These are phyloP conservation scores for Casuarius casuarius DNA, from an alignment of 2,113 vertebrate species.

Conservation along the genomic window DNA sequence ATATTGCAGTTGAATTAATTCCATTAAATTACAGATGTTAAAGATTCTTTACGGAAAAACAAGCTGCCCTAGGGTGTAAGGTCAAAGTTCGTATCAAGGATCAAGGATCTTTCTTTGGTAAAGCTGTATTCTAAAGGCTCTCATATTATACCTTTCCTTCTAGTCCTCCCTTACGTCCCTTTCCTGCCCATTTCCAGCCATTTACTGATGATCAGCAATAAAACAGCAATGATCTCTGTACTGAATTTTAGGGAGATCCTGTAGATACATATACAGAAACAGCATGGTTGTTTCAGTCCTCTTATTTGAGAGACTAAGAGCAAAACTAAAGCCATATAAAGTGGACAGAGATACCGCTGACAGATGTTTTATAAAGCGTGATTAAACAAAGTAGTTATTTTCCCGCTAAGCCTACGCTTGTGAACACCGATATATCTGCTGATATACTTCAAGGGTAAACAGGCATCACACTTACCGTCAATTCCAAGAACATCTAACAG, in stretches of 20 bases:
- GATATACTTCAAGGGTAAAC: not conserved
- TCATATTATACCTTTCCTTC: not conserved
- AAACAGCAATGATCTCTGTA: not conserved
- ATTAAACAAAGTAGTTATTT: not conserved
- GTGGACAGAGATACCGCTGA: not conserved
- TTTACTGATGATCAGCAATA: not conserved
- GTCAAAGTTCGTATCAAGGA: not conserved
- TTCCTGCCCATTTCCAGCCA: not conserved
- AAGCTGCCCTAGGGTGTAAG: not conserved
- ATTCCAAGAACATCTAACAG: slow-evolving; percentile 94
- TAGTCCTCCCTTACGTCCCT: not conserved
- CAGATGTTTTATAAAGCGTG: not conserved
- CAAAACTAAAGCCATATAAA: slow-evolving; percentile 10
- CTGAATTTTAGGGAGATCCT: not conserved
- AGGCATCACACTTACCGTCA: slow-evolving; percentile 83
- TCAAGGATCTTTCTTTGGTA: not conserved
- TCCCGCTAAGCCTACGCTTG: not conserved
- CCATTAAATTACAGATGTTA: not conserved
- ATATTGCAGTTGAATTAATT: not conserved
- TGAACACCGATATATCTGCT: not conserved
- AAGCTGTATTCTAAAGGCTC: not conserved
- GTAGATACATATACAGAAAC: rapidly evolving
- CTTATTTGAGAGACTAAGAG: not conserved
- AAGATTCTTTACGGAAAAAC: not conserved
- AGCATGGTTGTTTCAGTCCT: not conserved